Percentiles rank a stretch among this genome's conserved stretches.
Conservation (phyloP, 2,888 invertebrate genomes). For the Papilio gigon region DNA sequence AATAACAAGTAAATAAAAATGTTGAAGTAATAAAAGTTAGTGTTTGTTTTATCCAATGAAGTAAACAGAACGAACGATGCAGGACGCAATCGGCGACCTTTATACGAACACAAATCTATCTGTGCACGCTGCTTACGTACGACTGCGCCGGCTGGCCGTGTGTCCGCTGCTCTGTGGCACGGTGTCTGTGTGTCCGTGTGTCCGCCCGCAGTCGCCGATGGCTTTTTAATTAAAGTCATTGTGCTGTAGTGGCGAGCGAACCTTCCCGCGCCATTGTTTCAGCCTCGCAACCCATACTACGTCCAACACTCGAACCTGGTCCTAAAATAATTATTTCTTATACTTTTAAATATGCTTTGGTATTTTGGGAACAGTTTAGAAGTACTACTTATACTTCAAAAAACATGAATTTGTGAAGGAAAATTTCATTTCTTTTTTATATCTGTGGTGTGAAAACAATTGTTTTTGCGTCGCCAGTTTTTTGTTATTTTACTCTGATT, state of each 20-base stretch:
- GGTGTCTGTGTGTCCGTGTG: neutral
- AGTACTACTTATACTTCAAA: too few relatives aligned
- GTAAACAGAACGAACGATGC: neutral
- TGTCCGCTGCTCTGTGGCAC: too few relatives aligned
- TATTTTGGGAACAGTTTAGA: too few relatives aligned
- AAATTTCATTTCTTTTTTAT: too few relatives aligned
- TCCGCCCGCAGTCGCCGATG: slow-evolving; percentile 25
- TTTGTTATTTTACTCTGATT: too few relatives aligned
- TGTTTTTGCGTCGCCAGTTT: too few relatives aligned
- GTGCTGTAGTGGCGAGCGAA: slow-evolving; percentile 13
- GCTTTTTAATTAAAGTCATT: slow-evolving; percentile 40
- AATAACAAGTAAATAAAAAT: too few relatives aligned
- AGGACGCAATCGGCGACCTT: neutral
- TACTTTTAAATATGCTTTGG: neutral
- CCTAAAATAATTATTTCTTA: too few relatives aligned
- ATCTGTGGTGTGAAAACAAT: too few relatives aligned
- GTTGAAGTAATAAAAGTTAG: too few relatives aligned
- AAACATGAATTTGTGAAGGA: too few relatives aligned
- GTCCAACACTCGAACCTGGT: neutral
- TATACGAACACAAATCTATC: slow-evolving; percentile 6
- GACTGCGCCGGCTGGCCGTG: neutral
- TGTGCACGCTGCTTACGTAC: slow-evolving; percentile 10
- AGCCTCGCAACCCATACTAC: neutral
- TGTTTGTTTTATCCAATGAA: neutral
- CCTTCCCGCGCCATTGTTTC: slow-evolving; percentile 13